Percentiles rank a stretch among this genome's conserved stretches.
These are phyloP conservation scores for Malthinus seriepunctatus DNA, from an alignment of 2,888 invertebrate species.

Conservation along the genomic window DNA sequence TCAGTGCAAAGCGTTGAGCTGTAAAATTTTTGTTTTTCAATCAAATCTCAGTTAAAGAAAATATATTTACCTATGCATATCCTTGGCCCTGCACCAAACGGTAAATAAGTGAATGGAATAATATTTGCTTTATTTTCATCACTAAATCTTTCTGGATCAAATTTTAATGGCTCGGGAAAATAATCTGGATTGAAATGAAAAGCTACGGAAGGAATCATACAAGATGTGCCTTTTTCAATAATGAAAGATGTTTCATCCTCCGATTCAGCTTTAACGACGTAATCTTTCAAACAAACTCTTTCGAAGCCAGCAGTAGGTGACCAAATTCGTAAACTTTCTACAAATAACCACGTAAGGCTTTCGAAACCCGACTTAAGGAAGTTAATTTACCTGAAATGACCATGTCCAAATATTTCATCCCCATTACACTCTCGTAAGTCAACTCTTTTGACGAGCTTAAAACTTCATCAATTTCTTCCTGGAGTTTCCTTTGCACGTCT, in stretches of 20 bases:
- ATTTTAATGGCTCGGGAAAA: constrained; percentile 59
- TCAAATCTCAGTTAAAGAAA: background rate
- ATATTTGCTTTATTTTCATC: constrained; percentile 57
- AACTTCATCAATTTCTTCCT: constrained; percentile 51
- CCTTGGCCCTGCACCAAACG: constrained; percentile 57
- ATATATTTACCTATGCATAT: constrained; percentile 46
- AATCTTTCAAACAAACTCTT: constrained; percentile 57
- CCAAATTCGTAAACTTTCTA: constrained; percentile 57
- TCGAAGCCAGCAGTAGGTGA: constrained; percentile 54
- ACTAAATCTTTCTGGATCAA: constrained; percentile 60
- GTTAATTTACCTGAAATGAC: constrained; percentile 58
- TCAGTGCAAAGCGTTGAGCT: constrained; percentile 31
- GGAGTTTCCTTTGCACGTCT: constrained; percentile 60
- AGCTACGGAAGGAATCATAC: background rate
- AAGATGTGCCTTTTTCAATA: background rate
- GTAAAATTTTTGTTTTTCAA: background rate
- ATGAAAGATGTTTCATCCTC: constrained; percentile 28
- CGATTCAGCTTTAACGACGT: constrained; percentile 52
- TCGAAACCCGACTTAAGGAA: background rate
- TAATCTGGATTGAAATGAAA: constrained; percentile 42
- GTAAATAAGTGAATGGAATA: constrained; percentile 57
- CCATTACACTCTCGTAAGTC: constrained; percentile 57
- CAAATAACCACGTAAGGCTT: background rate
- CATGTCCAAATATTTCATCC: constrained; percentile 65
- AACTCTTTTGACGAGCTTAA: constrained; percentile 45